Base-by-base conservation (phyloP, 2,888 invertebrate species). In the Hydrotaea diabolus region DNA sequence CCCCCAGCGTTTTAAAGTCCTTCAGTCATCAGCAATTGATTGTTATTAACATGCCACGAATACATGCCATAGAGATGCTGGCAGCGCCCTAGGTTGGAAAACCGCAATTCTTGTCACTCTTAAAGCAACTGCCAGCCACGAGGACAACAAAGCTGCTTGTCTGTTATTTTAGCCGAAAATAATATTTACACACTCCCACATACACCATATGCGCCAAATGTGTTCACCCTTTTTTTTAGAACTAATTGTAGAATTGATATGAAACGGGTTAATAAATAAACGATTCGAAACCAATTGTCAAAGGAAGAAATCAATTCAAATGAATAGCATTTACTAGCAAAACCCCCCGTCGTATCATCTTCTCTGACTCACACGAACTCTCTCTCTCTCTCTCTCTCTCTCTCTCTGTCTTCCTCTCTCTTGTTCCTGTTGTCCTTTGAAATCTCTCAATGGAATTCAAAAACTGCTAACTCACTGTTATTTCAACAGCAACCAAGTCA, bases 181-280 rank as follows among this genome's bases (percentile, higher is more conserved):
- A 13, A 43, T 43, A 31, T 69, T 69, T 69, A 46, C 69, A 21
- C 21, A 43, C 17, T 15, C 1, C 0, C 5, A 66, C 7, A 39
- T 1, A 43, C 36, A 43, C 19, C 19, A 66, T 1, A 66, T n/a
- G 13, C 21, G 8, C 19, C 21, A 46, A 64, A 23, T n/a, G n/a
- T n/a, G n/a, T 46, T 8, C 19, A 13, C 43, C 15, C 46, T 3
- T 4, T 66, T n/a, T n/a, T n/a, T n/a, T n/a, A n/a, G n/a, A n/a
- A n/a, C n/a, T n/a, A n/a, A n/a, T n/a, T n/a, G n/a, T 21, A 19
- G 13, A 46, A n/a, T 2, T 49, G 49, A 59, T 2, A 59, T 59
- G 23, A 43, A 69, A 66, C 43, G 21, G 69, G 46, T 69, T 69
- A 69, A 69, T 69, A 62, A 39, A 66, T 43, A 69, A 69, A 69